These are phyloP conservation scores for Chloropsis hardwickii DNA, from an alignment of 2,113 vertebrate species.

Conservation along the genomic window DNA sequence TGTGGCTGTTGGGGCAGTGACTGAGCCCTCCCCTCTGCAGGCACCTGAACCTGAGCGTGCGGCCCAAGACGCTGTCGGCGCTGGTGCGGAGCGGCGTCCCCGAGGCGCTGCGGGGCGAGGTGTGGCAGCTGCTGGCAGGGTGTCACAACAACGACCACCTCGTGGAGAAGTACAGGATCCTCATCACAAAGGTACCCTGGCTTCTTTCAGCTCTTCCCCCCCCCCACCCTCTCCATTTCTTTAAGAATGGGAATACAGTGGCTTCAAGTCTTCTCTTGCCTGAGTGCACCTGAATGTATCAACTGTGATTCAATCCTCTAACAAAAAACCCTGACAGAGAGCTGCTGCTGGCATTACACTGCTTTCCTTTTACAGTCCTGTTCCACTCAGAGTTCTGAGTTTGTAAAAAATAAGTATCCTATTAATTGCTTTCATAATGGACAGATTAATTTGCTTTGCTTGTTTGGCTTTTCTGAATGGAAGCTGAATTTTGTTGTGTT, in stretches of 20 bases:
- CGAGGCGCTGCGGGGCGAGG: constrained; percentile 93
- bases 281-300: not conserved
- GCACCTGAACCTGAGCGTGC: constrained; percentile 93
- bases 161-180: constrained; percentile 97
- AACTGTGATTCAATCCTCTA: not conserved
- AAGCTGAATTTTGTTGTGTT: not conserved
- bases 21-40: constrained; percentile 53
- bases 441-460: not conserved
- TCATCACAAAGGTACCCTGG: constrained; percentile 92
- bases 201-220: no score
- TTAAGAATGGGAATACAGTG: not conserved
- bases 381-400: not conserved
- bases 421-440: not conserved
- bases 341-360: not conserved
- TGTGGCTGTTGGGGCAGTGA: not conserved
- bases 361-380: not conserved
- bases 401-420: not conserved
- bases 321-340: accelerated
- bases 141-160: constrained; percentile 97
- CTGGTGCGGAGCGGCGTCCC: constrained; percentile 94
- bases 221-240: accelerated
- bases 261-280: not conserved
- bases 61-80: constrained; percentile 86
- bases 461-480: not conserved
- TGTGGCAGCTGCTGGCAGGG: constrained; percentile 97